Evolutionary conservation across 2,113 vertebrate genomes (phyloP), one percentile per base, ranked within the genome.

Genomic region (Thalassoma bifasciatum): DNA sequence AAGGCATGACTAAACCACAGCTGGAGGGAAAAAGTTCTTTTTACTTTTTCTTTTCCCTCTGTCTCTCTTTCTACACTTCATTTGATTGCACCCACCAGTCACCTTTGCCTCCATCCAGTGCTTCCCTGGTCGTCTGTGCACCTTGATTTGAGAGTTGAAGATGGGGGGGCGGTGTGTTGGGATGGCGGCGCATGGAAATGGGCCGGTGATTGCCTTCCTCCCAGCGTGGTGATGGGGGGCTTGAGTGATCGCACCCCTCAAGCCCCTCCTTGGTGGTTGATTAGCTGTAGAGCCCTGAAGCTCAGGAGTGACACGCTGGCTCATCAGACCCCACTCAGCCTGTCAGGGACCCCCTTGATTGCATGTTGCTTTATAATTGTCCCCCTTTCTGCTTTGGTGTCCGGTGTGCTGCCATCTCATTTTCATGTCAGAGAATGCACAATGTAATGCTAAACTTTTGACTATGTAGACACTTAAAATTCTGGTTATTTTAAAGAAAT

Each of bases 141-240:
- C 74, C 88, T 88, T 92, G 88, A 93, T 94, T 93, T 90, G 71
- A 86, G 73, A 84, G 70, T 79, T 40, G 46, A 63, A 72, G 67
- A 74, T 82, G 57, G 74, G 72, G 46, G 56, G 30, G 44, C 26
- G 59, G 40, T 57, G 37, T 38, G 70, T 50, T 50, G 61, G 58
- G 75, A 77, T 84, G 86, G 77, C 53, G 54, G 79, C 73, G 72
- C 79, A 91, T 87, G 84, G 82, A 92, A 93, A 91, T 92, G 78
- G 81, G 80, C 77, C 59, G 59, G 77, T 94, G 93, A 94, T 94
- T 93, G 91, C 88, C 80, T 89, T 85, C 83, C 77, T 88, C 69
- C 69, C 64, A 62, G 62, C 46, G 53, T 89, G 71, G 66, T 83
- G 81, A 88, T 91, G 78, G 81, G 88, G 85, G 63, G 72, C 17